These are phyloP conservation scores for Pollicipes pollicipes DNA, from an alignment of 1,140 invertebrate genomes.

Conservation along the genomic window DNA sequence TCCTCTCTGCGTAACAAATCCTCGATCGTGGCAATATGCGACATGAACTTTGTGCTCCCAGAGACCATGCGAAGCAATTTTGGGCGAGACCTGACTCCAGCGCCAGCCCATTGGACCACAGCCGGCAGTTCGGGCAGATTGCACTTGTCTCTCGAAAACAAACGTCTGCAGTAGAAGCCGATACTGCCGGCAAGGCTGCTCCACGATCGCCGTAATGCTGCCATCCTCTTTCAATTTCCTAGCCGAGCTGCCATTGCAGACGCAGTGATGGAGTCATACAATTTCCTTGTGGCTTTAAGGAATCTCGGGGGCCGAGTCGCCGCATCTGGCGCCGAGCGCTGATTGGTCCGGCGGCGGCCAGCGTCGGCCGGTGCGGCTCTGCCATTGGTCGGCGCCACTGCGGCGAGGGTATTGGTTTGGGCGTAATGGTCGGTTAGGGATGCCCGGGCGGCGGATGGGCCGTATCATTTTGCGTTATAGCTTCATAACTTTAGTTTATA, in stretches of 20 bases:
- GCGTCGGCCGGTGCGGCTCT: background rate
- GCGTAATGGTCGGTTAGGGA: background rate
- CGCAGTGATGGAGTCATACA: background rate
- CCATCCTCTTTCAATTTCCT: background rate
- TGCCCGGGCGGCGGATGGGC: background rate
- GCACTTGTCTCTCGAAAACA: no score
- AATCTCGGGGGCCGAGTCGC: background rate
- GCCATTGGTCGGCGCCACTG: background rate
- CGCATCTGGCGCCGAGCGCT: background rate
- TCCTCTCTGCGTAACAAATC: no score
- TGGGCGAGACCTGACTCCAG: no score
- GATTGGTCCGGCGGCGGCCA: background rate
- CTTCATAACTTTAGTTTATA: slow-evolving; percentile 2
- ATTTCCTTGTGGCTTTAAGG: background rate
- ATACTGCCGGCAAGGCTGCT: background rate
- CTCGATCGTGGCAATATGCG: no score
- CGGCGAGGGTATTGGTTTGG: background rate
- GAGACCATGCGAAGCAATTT: no score
- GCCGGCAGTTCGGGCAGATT: no score
- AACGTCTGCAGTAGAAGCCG: no score
- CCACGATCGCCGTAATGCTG: background rate
- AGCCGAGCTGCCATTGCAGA: background rate
- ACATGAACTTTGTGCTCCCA: no score
- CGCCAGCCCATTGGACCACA: no score
- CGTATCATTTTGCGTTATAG: slow-evolving; percentile 2